Evolutionary conservation across 2,113 vertebrate species (phyloP).

Genomic region (Tachycineta bicolor): DNA sequence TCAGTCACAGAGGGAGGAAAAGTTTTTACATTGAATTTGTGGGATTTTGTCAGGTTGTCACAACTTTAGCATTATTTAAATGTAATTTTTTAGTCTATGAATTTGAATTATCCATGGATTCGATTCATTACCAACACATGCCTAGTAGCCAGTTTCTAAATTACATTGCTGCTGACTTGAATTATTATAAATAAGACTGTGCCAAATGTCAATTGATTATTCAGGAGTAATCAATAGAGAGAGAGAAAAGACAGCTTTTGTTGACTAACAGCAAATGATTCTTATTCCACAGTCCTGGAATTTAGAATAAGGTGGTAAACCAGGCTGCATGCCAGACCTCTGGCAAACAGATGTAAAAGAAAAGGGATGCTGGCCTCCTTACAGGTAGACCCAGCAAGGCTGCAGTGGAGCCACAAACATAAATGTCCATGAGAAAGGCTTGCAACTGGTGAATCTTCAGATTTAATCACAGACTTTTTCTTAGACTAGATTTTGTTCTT

Average conservation of each 20-base stretch:
- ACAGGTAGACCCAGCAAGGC: not conserved
- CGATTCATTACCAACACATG: constrained; percentile 68
- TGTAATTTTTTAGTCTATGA: constrained; percentile 64
- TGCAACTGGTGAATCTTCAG: not conserved
- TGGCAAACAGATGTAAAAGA: not conserved
- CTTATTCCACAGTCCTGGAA: constrained; percentile 42
- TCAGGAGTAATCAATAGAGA: constrained; percentile 64
- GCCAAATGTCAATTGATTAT: constrained; percentile 76
- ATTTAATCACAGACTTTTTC: not conserved
- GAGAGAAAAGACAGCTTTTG: constrained; percentile 46
- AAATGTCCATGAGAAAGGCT: not conserved
- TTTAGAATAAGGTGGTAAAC: not conserved
- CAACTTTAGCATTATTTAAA: constrained; percentile 69
- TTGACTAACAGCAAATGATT: constrained; percentile 54
- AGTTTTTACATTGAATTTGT: constrained; percentile 37
- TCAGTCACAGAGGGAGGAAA: not conserved
- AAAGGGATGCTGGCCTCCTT: not conserved
- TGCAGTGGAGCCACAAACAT: not conserved
- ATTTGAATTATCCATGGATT: constrained; percentile 72
- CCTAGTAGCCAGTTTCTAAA: constrained; percentile 69
- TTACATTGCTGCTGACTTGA: constrained; percentile 67
- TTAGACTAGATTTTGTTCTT: not conserved
- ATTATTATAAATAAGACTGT: constrained; percentile 73
- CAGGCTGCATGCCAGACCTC: not conserved
- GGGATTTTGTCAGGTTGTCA: constrained; percentile 56